A percentile compares a stretch with the other conserved stretches of the same genome.
These are phyloP conservation scores for Caenorhabditis parvicauda DNA, from an alignment of 2,888 invertebrate species.

Conservation along the genomic window DNA sequence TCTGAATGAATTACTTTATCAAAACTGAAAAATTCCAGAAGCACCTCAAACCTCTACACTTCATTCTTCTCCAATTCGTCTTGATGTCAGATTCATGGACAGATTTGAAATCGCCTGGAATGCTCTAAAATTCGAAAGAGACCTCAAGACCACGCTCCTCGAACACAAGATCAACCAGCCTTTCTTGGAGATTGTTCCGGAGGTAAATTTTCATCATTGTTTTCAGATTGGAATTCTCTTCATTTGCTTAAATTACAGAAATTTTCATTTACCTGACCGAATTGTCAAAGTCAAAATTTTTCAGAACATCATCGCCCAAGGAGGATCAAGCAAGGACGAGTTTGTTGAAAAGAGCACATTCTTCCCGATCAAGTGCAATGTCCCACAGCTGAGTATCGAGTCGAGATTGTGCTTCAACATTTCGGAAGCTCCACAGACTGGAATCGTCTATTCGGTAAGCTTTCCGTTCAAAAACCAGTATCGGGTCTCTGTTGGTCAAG, in stretches of 20 bases:
- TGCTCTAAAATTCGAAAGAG: conserved; percentile 33
- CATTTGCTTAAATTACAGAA: neutral
- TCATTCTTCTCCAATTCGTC: conserved; percentile 12
- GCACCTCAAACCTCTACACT: neutral
- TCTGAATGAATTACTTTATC: neutral
- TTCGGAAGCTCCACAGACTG: conserved; percentile 24
- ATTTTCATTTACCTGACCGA: no score
- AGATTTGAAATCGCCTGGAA: conserved; percentile 36
- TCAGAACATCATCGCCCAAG: conserved; percentile 19
- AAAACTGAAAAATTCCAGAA: neutral
- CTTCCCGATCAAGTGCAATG: conserved; percentile 33
- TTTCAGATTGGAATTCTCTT: neutral
- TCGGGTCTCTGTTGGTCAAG: no score
- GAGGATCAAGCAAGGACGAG: conserved; percentile 20
- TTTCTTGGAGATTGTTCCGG: conserved; percentile 21
- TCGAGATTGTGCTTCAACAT: conserved; percentile 34
- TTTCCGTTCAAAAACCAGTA: no score
- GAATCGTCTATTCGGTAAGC: conserved; percentile 35
- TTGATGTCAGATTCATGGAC: conserved; percentile 32
- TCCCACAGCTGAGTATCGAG: conserved; percentile 25
- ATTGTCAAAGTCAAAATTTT: conserved; percentile 6
- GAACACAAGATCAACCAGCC: conserved; percentile 35
- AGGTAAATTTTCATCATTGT: conserved; percentile 4
- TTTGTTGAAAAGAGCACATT: conserved; percentile 32
- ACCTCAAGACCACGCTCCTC: conserved; percentile 34